Evolutionary conservation across 2,797 vertebrate genomes (phyloP).

Genomic region (Spheniscus humboldti): DNA sequence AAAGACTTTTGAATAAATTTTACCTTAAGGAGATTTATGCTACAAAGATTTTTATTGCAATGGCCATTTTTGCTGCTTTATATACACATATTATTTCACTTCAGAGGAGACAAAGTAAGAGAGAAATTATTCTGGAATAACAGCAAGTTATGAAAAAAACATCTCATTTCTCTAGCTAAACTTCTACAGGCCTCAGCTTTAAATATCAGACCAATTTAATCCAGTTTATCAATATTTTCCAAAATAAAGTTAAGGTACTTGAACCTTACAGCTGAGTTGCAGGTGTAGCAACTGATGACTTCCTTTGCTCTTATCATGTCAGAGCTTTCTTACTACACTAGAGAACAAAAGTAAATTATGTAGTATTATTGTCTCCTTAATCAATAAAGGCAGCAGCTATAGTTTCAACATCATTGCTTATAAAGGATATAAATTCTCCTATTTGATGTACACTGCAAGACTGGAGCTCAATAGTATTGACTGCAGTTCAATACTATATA

Average conservation of each 20-base stretch:
- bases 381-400: not conserved
- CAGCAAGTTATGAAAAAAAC: not conserved
- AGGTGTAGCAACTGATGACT: not conserved
- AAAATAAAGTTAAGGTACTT: not conserved
- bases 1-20: not conserved
- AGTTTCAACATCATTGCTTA: not conserved
- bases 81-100: not conserved
- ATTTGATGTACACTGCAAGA: not conserved
- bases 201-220: not conserved
- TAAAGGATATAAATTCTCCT: not conserved
- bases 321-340: not conserved
- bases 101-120: not conserved
- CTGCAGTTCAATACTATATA: not conserved
- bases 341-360: not conserved
- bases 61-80: not conserved
- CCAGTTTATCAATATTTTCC: not conserved
- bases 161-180: not conserved
- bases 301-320: not conserved
- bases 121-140: not conserved
- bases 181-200: not conserved
- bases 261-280: not conserved
- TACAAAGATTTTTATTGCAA: not conserved
- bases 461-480: not conserved
- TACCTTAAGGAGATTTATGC: not conserved
- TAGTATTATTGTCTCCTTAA: not conserved